Base-by-base conservation (phyloP, 2,113 vertebrate species). In the Nymphicus hollandicus region DNA sequence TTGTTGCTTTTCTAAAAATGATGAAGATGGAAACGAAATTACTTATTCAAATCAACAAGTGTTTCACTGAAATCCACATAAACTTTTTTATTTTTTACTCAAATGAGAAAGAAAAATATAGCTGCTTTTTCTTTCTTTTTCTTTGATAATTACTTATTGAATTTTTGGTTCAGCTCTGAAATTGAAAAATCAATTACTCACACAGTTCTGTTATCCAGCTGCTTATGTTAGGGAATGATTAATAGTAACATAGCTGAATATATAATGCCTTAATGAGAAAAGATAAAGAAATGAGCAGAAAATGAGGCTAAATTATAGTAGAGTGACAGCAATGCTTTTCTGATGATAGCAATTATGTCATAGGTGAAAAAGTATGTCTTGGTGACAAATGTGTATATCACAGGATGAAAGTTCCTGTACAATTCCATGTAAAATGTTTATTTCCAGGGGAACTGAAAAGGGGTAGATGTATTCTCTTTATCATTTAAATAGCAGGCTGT, bases 231-330 rank as follows among this genome's bases (percentile, higher is more conserved):
- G 31, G 18, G 41, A 80, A 70, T 86, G 63, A 91, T 90, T 88
- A 91, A 88, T 70, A 88, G 44, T 63, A 90, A 73, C 0, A 0
- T 11, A 82, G 61, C 43, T 56, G 68, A 60, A 37, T 63, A 46
- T 64, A 43, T 55, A 86, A 86, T 29, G n/a, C 31, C 24, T 6
- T 83, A 91, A 93, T 63, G 64, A 86, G 63, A 66, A 77, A 83
- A 83, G 71, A 90, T 70, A 86, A 83, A 93, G 88, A 90, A 93
- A 92, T 61, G 25, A 93, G 49, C 44, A 86, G 68, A 88, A 97
- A 95, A 90, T 53, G 10, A 90, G 41, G 37, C 52, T 95, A 55
- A 76, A 91, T 80, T 63, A 70, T 25, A 61, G 37, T 68, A 83
- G 58, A 86, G 60, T 58, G 64, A 81, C 58, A 88, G 46, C 76